Evolutionary conservation across 1,140 invertebrate genomes (phyloP).

Genomic region (Drosophila lini): DNA sequence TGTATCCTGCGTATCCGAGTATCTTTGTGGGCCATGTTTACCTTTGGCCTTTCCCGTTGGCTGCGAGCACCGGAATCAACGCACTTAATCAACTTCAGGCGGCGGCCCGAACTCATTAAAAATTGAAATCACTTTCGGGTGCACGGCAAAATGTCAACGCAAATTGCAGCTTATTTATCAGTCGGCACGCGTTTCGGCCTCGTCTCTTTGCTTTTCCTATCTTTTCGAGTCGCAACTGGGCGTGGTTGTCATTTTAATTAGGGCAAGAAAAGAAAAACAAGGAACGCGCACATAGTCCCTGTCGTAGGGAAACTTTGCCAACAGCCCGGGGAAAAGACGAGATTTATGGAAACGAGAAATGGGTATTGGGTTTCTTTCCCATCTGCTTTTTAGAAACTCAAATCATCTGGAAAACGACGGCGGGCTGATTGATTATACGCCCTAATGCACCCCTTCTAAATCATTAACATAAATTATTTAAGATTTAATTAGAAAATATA

Average conservation of each 20-base stretch:
- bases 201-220: constrained; percentile 13
- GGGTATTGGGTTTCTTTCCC: constrained; percentile 3
- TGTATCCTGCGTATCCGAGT: constrained; percentile 18
- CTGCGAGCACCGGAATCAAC: constrained; percentile 55
- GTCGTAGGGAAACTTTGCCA: constrained; percentile 13
- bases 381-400: constrained; percentile 10
- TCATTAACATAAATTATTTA: background rate
- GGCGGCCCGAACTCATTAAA: constrained; percentile 69
- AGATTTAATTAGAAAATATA: no score
- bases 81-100: constrained; percentile 71
- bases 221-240: constrained; percentile 31
- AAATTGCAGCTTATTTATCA: constrained; percentile 83
- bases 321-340: constrained; percentile 5
- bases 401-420: constrained; percentile 36
- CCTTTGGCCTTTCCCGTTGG: constrained; percentile 37
- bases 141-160: constrained; percentile 76
- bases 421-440: constrained; percentile 31
- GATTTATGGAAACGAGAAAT: constrained; percentile 25
- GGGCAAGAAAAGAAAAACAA: constrained; percentile 36
- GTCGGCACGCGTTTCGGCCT: constrained; percentile 44
- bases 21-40: constrained; percentile 35
- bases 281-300: background rate
- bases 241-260: constrained; percentile 73
- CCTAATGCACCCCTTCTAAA: background rate
- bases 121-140: constrained; percentile 73